A percentile compares a stretch with the other conserved stretches of the same genome.
Evolutionary conservation across 2,888 invertebrate genomes (phyloP).

Genomic region (Tridacna gigas): DNA sequence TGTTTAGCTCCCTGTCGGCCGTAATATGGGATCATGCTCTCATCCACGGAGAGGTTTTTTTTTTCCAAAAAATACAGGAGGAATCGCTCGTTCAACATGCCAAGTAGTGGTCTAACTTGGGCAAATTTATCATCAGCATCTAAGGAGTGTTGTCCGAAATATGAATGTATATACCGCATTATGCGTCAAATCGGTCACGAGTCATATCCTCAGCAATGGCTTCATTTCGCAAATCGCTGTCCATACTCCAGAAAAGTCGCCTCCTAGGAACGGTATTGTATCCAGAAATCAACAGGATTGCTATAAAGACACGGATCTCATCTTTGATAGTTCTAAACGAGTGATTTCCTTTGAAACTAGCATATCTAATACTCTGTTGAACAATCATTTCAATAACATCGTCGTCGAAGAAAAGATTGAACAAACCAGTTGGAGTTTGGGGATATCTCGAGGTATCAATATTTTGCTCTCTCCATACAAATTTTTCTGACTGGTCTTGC

Average conservation of each 20-base stretch:
- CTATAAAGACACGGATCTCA: too few species aligned
- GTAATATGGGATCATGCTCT: constrained; percentile 83
- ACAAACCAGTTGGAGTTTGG: neutral
- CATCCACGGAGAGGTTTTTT: constrained; percentile 72
- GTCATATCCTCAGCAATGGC: neutral
- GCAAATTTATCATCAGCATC: constrained; percentile 47
- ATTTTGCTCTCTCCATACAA: neutral
- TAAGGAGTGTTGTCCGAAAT: constrained; percentile 40
- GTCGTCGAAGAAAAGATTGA: constrained; percentile 1
- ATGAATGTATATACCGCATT: constrained; percentile 52
- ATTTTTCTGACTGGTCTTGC: neutral
- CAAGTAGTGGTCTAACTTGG: constrained; percentile 51
- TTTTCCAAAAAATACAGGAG: constrained; percentile 26
- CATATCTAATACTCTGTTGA: too few species aligned
- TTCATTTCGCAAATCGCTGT: too few species aligned
- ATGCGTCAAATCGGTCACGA: constrained; percentile 42
- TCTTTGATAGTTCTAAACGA: too few species aligned
- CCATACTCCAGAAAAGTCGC: too few species aligned
- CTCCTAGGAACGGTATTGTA: too few species aligned
- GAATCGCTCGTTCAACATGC: constrained; percentile 43
- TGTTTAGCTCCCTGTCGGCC: constrained; percentile 69
- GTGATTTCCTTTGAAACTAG: too few species aligned
- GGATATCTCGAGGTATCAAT: too few species aligned
- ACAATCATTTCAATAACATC: too few species aligned
- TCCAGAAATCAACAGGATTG: too few species aligned